A percentile compares a stretch with the other conserved stretches of the same genome.
phyloP scores from a whole-genome alignment of 2,888 invertebrate species.

The Theretra japonica region DNA sequence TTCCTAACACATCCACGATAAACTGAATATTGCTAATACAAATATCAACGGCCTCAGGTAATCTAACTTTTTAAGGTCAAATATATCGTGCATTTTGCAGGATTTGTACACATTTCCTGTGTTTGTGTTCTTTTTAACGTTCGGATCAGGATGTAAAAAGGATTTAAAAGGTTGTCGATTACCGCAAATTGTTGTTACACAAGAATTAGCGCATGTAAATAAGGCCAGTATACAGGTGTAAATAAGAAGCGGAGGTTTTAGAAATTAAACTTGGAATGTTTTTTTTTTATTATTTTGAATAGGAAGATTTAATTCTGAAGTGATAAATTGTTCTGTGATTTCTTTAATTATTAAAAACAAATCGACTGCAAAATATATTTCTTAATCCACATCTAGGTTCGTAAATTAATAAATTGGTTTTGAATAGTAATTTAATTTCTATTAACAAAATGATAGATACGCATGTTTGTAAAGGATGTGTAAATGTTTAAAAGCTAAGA shows the following conservation, averaged over 20 bases:
- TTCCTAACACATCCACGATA: conserved; percentile 34
- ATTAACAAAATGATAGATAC: too few relatives aligned
- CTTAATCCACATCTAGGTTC: too few relatives aligned
- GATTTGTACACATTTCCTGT: conserved; percentile 42
- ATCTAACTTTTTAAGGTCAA: conserved; percentile 57
- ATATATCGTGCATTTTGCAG: conserved; percentile 39
- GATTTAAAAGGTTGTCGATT: not conserved
- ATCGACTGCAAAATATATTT: too few relatives aligned
- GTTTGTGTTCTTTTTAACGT: conserved; percentile 15
- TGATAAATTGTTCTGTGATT: too few relatives aligned
- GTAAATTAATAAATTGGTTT: too few relatives aligned
- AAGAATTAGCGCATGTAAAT: not conserved
- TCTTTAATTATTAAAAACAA: too few relatives aligned
- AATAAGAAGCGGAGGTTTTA: too few relatives aligned
- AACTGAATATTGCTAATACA: conserved; percentile 59
- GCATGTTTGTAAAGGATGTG: too few relatives aligned
- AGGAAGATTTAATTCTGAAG: too few relatives aligned
- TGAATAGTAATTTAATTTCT: too few relatives aligned
- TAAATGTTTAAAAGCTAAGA: too few relatives aligned
- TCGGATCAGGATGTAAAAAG: not conserved
- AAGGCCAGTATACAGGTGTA: not conserved
- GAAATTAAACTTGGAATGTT: not conserved
- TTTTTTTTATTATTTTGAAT: too few relatives aligned
- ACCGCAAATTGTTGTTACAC: not conserved
- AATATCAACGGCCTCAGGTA: conserved; percentile 58